A percentile compares a stretch with the other conserved stretches of the same genome.
Conservation (phyloP, 2,113 vertebrate genomes). For the Phalacrocorax brasilianus region DNA sequence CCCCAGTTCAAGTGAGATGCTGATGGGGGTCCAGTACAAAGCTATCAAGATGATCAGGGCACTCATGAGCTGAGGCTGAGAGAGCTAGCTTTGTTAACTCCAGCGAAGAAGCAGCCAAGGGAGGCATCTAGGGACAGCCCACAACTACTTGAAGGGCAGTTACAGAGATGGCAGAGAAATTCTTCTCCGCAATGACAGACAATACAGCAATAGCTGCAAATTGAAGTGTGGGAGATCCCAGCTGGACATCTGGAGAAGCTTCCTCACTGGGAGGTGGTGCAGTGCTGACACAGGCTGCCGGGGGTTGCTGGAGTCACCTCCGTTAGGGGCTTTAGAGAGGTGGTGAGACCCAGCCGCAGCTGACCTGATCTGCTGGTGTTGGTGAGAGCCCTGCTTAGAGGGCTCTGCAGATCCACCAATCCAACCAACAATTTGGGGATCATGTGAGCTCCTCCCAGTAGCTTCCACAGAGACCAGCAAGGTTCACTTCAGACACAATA, state of each 20-base stretch:
- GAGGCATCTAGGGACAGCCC: not conserved
- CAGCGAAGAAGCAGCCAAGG: not conserved
- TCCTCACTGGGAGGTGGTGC: not conserved
- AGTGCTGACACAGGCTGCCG: not conserved
- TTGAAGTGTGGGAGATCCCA: rapidly evolving
- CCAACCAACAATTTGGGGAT: not conserved
- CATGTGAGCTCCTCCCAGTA: not conserved
- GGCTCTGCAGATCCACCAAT: not conserved
- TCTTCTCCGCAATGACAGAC: not conserved
- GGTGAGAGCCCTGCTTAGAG: not conserved
- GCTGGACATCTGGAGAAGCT: not conserved
- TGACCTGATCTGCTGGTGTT: not conserved
- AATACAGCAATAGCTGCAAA: not conserved
- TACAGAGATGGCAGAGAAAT: not conserved
- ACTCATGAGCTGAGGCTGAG: not conserved
- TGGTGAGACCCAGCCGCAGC: not conserved
- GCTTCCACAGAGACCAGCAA: not conserved
- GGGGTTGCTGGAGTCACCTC: not conserved
- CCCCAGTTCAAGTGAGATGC: not conserved
- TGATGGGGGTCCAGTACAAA: not conserved
- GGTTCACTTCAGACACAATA: not conserved
- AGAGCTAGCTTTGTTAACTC: not conserved
- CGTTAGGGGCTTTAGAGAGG: not conserved
- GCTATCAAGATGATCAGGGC: not conserved
- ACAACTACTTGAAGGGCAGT: not conserved